Evolutionary conservation across 2,113 vertebrate species (phyloP), one percentile per base, ranked within the genome.

Genomic region (Rhipidura dahli): DNA sequence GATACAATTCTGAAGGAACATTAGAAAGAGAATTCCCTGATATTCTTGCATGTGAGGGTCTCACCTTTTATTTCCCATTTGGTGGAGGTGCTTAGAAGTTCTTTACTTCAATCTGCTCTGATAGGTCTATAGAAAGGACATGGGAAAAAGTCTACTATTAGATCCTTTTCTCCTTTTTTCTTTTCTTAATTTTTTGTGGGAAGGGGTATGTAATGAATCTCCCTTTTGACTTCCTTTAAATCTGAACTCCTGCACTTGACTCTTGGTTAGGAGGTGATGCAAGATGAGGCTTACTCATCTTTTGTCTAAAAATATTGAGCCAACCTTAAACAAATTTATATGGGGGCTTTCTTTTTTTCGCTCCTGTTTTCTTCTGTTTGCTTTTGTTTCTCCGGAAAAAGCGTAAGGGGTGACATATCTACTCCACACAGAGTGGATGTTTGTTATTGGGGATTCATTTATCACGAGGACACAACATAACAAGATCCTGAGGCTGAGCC

Each of bases 391-490:
- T 71, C 56, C 80, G 72, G 82, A 65, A 68, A 56, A 79, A 88
- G 37, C 1, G 0, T 61, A 68, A 91, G 28, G 17, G 53, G 51
- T 95, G 91, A 94, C 89, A 40, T 87, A 97, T 79, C 44, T 86
- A 39, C 86, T 91, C 83, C 24, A 79, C 49, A 30, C 22, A 60
- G 68, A 92, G 40, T 80, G 72, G 73, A 57, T 80, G 49, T 54
- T 80, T 70, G n/a, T 70, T 82, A 61, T 69, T 61, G 83, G 44
- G 57, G 69, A 84, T 95, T 89, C 93, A 95, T 96, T 96, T 91
- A 79, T 97, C 96, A 94, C 31, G 65, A 73, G 87, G 93, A 94
- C 81, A 95, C 72, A 87, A 64, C 49, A 20, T 94, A 95, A 95
- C 91, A 91, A 95, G 93, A 94, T 95, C 61, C 82, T 64, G 44